Percentiles rank a stretch among this genome's conserved stretches.
Conservation (phyloP, 2,797 vertebrate species). For the Cetoscarus ocellatus region DNA sequence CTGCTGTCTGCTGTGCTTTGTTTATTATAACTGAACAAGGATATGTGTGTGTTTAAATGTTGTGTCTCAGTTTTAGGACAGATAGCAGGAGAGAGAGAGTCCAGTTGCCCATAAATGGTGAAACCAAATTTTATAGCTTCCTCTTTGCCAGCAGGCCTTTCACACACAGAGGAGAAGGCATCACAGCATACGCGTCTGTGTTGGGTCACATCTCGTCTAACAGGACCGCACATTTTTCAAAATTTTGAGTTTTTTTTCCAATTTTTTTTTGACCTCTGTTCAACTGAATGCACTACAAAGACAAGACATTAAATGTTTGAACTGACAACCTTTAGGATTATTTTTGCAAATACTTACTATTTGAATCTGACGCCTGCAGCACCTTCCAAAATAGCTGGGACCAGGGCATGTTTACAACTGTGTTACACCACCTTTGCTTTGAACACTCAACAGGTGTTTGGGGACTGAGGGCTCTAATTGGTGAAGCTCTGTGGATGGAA, state of each 20-base stretch:
- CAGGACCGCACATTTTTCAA: background rate
- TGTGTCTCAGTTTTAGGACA: conserved; percentile 23
- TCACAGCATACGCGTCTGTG: conserved; percentile 1
- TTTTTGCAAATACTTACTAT: too few relatives aligned
- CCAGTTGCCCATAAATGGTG: conserved; percentile 68
- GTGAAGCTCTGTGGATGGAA: too few relatives aligned
- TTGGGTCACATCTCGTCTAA: background rate
- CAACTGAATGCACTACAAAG: too few relatives aligned
- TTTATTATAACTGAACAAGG: conserved; percentile 1
- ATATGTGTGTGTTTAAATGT: conserved; percentile 25
- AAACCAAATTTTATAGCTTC: conserved; percentile 48
- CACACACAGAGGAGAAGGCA: conserved; percentile 18
- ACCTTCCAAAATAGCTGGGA: too few relatives aligned
- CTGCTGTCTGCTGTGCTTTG: background rate
- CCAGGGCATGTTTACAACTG: too few relatives aligned
- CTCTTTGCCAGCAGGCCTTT: conserved; percentile 39
- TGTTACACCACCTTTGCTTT: too few relatives aligned
- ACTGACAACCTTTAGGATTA: too few relatives aligned
- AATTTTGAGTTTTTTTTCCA: conserved; percentile 16
- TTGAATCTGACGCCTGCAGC: too few relatives aligned
- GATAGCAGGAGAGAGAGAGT: conserved; percentile 21
- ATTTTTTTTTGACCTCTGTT: too few relatives aligned
- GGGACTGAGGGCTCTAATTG: too few relatives aligned
- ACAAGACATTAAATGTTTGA: too few relatives aligned
- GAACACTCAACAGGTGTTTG: too few relatives aligned